phyloP scores from a whole-genome alignment of 1,140 invertebrate species.

The Pseudobourletiella spinata region DNA sequence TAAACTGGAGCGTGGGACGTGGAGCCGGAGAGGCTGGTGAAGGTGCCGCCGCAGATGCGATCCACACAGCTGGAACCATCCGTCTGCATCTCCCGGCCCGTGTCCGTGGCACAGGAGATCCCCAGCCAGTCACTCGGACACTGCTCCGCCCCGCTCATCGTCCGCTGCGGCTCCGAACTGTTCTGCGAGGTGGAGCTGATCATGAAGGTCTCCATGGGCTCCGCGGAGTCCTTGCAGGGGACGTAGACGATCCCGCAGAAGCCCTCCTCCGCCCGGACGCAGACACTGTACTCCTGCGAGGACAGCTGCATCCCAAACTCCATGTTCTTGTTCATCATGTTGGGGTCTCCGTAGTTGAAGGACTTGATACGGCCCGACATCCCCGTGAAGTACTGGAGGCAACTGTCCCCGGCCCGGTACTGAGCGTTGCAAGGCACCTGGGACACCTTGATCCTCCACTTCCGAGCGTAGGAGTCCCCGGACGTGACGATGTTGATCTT shows the following conservation, averaged over 20 bases:
- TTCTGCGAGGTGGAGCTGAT: constrained; percentile 33
- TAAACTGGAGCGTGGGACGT: constrained; percentile 51
- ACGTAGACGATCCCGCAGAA: constrained; percentile 37
- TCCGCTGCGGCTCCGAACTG: constrained; percentile 19
- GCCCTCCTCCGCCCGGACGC: constrained; percentile 35
- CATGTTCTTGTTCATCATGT: constrained; percentile 3
- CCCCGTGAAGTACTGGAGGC: constrained; percentile 37
- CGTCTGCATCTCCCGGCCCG: constrained; percentile 45
- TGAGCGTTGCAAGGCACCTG: constrained; percentile 45
- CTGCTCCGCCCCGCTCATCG: constrained; percentile 37
- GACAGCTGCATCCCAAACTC: constrained; percentile 35
- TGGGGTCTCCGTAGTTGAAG: constrained; percentile 40
- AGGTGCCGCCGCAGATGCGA: constrained; percentile 61
- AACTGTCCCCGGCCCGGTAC: constrained; percentile 56
- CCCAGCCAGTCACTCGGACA: constrained; percentile 63
- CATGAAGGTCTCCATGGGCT: constrained; percentile 28
- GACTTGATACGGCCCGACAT: constrained; percentile 36
- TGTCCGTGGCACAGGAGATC: constrained; percentile 61
- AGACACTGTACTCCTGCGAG: constrained; percentile 37
- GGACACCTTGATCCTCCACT: constrained; percentile 42
- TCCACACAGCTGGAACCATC: constrained; percentile 51
- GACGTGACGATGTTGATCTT: constrained; percentile 40
- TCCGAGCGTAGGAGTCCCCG: constrained; percentile 32
- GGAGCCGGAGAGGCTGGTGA: constrained; percentile 51
- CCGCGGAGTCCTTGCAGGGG: constrained; percentile 30